Conservation (phyloP, 2,113 vertebrate genomes). For the Aphyosemion australe region DNA sequence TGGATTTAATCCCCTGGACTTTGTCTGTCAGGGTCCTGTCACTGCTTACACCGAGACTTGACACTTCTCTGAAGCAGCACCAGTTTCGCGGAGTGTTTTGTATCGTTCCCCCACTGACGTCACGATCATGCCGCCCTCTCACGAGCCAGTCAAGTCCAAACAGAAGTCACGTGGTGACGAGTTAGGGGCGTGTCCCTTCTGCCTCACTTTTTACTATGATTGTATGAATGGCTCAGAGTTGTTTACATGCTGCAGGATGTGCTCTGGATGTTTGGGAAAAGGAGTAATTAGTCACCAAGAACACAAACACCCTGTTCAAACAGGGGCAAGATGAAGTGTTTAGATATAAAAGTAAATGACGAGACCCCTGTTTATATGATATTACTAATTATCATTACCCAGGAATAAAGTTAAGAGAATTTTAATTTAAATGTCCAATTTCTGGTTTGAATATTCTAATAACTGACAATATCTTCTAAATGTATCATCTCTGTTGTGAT, state of each 20-base stretch:
- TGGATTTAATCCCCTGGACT: conserved; percentile 6
- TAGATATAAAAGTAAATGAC: background rate
- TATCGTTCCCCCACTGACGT: conserved; percentile 72
- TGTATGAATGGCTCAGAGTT: conserved; percentile 64
- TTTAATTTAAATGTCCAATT: background rate
- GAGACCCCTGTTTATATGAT: background rate
- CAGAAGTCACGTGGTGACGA: conserved; percentile 70
- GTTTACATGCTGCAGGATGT: conserved; percentile 60
- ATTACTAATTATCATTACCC: background rate
- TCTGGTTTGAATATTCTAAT: background rate
- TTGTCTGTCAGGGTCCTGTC: conserved; percentile 32
- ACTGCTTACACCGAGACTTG: background rate
- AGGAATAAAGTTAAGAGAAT: background rate
- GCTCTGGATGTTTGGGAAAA: conserved; percentile 20
- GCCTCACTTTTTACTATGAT: conserved; percentile 65
- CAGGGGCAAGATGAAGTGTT: background rate
- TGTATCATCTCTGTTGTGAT: background rate
- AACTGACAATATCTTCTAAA: background rate
- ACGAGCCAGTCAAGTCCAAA: conserved; percentile 72
- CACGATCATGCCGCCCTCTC: conserved; percentile 70
- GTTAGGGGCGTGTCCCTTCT: conserved; percentile 53
- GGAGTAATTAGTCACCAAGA: conserved; percentile 4
- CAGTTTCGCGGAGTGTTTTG: conserved; percentile 72
- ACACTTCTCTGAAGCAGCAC: conserved; percentile 60
- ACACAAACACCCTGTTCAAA: background rate